Base-by-base conservation (phyloP, 2,113 vertebrate genomes). In the Melanocharis versteri region DNA sequence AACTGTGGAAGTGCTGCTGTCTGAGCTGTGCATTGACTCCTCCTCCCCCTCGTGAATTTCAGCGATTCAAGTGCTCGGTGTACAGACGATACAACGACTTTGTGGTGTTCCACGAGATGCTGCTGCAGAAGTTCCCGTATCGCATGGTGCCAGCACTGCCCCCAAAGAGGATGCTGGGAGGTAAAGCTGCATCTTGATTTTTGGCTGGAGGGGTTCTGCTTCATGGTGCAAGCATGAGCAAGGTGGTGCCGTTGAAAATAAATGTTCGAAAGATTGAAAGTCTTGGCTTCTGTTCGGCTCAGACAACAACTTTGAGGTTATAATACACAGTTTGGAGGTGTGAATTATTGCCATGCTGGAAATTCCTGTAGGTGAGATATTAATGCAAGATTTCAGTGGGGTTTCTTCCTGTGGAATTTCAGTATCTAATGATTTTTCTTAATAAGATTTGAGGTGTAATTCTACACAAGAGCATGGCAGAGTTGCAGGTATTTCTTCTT, bases 71-170 rank as follows among this genome's bases (percentile, higher is more conserved):
- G 96, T 98, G 98, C 73, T 99, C 99, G 0, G 99, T 99, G 78
- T 99, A 99, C 54, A 96, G 99, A 16, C 97, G 99, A 27, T 99
- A 99, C 82, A 99, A 98, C 5, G 99, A 99, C 79, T 99, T 99
- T 7, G 99, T 99, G 91, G 98, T 99, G 94, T 99, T 99, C 98
- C 99, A 99, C 1, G 99, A 99, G 95, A 97, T 98, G 94, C 97
- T 99, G 95, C 98, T 99, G 15, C 99, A 99, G 96, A 99, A 98
- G 90, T 99, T 99, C 91, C 98, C 99, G 0, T 99, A 99, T 93
- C 98, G 99, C 26, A 98, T 99, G 97, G 99, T 99, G 66, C 99
- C 99, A 0, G 98, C 98, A 0, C 98, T 99, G 44, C 99, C 99
- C 2, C 99, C 99, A 12, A 99, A 99, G 96, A 98, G 99, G 90